A percentile compares a stretch with the other conserved stretches of the same genome.
Conservation (phyloP, 1,140 invertebrate species). For the Coenobita brevimanus region DNA sequence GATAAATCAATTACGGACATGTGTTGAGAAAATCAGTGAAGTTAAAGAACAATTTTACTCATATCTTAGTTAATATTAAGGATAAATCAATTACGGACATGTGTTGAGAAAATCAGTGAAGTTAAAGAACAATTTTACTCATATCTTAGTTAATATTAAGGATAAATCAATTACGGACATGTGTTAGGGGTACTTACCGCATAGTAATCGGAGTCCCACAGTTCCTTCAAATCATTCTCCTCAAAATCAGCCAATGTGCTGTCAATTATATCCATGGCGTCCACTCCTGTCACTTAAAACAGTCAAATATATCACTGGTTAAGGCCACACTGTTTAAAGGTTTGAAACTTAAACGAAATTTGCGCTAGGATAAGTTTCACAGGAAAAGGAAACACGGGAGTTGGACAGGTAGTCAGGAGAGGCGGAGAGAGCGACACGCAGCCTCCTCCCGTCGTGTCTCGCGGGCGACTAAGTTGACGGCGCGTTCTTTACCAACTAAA, state of each 20-base stretch:
- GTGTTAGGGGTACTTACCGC: conserved; percentile 46
- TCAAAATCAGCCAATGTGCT: conserved; percentile 59
- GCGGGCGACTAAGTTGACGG: neutral
- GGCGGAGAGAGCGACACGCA: neutral
- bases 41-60: too few relatives aligned
- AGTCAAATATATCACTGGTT: neutral
- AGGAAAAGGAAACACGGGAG: neutral
- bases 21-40: too few relatives aligned
- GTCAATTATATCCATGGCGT: conserved; percentile 66
- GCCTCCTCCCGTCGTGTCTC: neutral
- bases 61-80: too few relatives aligned
- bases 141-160: neutral
- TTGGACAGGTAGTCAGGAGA: conserved; percentile 12
- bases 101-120: too few relatives aligned
- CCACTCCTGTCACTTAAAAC: too few relatives aligned
- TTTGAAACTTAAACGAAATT: neutral
- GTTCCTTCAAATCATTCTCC: conserved; percentile 67
- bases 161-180: neutral
- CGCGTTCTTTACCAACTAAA: too few relatives aligned
- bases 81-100: too few relatives aligned
- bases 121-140: too few relatives aligned
- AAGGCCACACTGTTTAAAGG: neutral
- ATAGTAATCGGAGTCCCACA: conserved; percentile 68
- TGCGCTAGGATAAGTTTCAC: neutral
- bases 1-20: too few relatives aligned